Evolutionary conservation across 2,113 vertebrate species (phyloP), one percentile per base, ranked within the genome.

Genomic region (Crotalus horridus): DNA sequence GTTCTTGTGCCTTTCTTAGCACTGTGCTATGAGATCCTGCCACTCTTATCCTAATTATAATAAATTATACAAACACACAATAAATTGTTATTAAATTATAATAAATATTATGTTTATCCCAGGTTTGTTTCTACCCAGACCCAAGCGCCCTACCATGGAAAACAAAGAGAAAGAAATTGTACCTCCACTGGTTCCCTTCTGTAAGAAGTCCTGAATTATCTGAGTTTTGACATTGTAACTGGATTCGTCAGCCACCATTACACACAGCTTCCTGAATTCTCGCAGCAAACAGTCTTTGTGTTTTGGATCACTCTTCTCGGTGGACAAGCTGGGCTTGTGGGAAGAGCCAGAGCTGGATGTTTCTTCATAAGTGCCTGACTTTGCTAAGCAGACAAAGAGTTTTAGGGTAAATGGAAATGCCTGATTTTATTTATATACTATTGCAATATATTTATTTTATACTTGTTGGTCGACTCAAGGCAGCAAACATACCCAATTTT

Each of bases 221-320:
- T 99, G 98, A 0, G 99, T 99, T 96, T 99, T 99, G 4, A 96
- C 95, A 0, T 99, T 99, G 96, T 99, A 99, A 97, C 99, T 98
- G 6, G 98, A 98, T 94, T 98, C 98, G 4, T 99, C 99, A 0
- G 99, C 98, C 90, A 99, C 99, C 96, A 95, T 98, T 85, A 98
- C 99, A 0, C 99, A 99, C 12, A 99, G 97, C 95, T 99, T 99
- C 46, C 99, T 98, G 94, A 99, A 99, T 94, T 99, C 99, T 0
- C 99, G 96, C 61, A 99, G 94, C 93, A 99, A 97, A 93, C 98
- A 99, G 96, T 99, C 99, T 89, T 99, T 99, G 97, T 99, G 99
- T 93, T 97, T 97, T 0, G 97, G 98, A 89, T 99, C 98, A 94
- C 98, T 98, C 0, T 97, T 97, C 96, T 98, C 96, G 24, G 97